These are phyloP conservation scores for Clepsis dumicolana DNA, from an alignment of 2,888 invertebrate genomes.

Conservation along the genomic window DNA sequence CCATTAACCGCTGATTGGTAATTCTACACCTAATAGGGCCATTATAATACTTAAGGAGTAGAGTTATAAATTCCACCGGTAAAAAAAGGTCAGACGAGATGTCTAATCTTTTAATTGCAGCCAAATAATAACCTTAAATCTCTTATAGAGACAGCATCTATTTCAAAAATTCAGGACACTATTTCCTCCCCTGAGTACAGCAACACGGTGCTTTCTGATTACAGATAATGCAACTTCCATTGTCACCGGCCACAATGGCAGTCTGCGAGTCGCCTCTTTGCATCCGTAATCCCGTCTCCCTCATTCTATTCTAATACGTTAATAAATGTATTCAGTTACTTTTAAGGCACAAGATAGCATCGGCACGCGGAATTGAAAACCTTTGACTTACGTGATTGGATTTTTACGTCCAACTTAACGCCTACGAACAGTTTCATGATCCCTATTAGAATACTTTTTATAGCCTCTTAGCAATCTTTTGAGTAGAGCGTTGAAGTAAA, in stretches of 20 bases:
- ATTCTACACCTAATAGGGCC: slow-evolving; percentile 54
- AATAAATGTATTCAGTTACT: slow-evolving; percentile 54
- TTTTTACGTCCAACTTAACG: slow-evolving; percentile 52
- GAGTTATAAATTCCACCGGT: neutral
- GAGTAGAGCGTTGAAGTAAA: slow-evolving; percentile 41
- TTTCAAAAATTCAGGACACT: slow-evolving; percentile 44
- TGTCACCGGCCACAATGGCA: slow-evolving; percentile 64
- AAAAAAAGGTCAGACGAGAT: neutral
- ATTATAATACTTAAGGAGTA: neutral
- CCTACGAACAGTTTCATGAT: slow-evolving; percentile 45
- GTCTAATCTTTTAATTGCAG: neutral
- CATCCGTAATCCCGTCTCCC: slow-evolving; percentile 61
- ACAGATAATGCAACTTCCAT: slow-evolving; percentile 62
- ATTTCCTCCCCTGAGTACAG: slow-evolving; percentile 54
- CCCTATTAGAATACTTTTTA: slow-evolving; percentile 42
- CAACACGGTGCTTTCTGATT: slow-evolving; percentile 54
- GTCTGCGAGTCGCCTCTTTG: slow-evolving; percentile 54
- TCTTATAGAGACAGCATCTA: slow-evolving; percentile 6
- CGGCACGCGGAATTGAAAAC: slow-evolving; percentile 52
- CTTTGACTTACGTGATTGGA: slow-evolving; percentile 55
- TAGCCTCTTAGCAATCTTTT: slow-evolving; percentile 31
- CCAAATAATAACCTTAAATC: slow-evolving; percentile 15
- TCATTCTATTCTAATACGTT: slow-evolving; percentile 64
- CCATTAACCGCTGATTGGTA: slow-evolving; percentile 56
- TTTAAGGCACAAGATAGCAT: slow-evolving; percentile 55